Evolutionary conservation across 1,140 invertebrate genomes (phyloP).

Genomic region (Pseudobourletiella spinata): DNA sequence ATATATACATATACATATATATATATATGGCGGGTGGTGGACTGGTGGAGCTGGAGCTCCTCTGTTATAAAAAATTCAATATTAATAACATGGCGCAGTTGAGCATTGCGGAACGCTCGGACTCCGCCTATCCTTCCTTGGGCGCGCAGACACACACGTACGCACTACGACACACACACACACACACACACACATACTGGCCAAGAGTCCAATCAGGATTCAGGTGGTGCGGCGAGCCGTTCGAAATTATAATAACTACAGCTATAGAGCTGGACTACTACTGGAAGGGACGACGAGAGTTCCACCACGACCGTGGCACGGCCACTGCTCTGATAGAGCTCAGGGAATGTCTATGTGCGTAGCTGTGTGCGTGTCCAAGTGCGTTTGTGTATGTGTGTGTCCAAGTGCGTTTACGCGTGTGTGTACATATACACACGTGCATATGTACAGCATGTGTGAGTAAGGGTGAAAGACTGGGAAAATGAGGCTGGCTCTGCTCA

Average conservation of each 20-base stretch:
- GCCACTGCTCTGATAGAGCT: no score
- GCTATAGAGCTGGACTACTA: neutral
- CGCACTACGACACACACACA: neutral
- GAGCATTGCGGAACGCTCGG: constrained; percentile 10
- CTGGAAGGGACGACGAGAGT: no score
- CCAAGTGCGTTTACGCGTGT: no score
- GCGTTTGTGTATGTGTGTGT: no score
- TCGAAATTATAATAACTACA: constrained; percentile 10
- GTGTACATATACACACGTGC: no score
- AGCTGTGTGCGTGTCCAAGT: no score
- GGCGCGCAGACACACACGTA: neutral
- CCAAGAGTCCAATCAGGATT: constrained; percentile 16
- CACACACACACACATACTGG: constrained; percentile 3
- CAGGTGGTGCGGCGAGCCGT: constrained; percentile 3
- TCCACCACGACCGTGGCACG: no score
- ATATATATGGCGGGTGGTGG: no score
- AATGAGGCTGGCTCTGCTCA: neutral
- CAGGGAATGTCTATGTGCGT: no score
- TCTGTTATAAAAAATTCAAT: constrained; percentile 18
- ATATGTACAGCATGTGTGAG: no score
- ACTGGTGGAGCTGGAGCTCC: neutral
- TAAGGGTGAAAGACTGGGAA: neutral
- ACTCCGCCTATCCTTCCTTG: constrained; percentile 9
- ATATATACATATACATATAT: no score
- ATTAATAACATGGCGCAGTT: constrained; percentile 16